Conservation (phyloP, 2,888 invertebrate genomes). For the Heliconius ethilla region DNA sequence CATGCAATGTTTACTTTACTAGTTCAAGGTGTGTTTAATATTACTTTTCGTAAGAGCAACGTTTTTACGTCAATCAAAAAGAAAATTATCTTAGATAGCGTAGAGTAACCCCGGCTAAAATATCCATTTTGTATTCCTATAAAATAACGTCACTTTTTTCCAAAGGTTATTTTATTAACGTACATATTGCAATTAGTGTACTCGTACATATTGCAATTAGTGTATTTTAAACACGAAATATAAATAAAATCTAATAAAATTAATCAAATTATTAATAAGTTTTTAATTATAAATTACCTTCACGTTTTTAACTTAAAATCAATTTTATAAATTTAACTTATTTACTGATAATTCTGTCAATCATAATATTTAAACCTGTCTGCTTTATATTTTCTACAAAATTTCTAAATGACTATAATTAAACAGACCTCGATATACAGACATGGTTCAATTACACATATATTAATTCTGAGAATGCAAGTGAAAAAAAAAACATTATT, state of each 20-base stretch:
- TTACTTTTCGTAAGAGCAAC: conserved; percentile 2
- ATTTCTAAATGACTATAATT: conserved; percentile 5
- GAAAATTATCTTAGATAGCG: neutral
- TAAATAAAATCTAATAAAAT: neutral
- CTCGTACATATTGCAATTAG: too few species aligned
- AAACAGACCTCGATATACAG: neutral
- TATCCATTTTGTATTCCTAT: too few species aligned
- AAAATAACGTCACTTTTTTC: too few species aligned
- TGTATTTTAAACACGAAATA: too few species aligned
- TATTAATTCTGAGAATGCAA: conserved; percentile 1
- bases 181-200: too few species aligned
- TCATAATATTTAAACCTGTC: neutral
- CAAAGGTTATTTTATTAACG: too few species aligned
- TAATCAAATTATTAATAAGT: neutral
- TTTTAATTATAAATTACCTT: neutral
- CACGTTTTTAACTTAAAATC: neutral
- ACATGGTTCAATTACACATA: conserved; percentile 15
- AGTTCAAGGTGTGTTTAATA: conserved; percentile 24
- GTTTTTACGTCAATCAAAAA: neutral
- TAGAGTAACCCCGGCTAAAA: too few species aligned
- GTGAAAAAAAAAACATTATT: neutral
- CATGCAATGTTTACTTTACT: conserved; percentile 23
- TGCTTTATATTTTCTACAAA: neutral
- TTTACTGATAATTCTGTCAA: conserved; percentile 7
- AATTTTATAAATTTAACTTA: neutral